A percentile compares a stretch with the other conserved stretches of the same genome.
Conservation (phyloP, 2,888 invertebrate species). For the Chloroclystis v-ata region DNA sequence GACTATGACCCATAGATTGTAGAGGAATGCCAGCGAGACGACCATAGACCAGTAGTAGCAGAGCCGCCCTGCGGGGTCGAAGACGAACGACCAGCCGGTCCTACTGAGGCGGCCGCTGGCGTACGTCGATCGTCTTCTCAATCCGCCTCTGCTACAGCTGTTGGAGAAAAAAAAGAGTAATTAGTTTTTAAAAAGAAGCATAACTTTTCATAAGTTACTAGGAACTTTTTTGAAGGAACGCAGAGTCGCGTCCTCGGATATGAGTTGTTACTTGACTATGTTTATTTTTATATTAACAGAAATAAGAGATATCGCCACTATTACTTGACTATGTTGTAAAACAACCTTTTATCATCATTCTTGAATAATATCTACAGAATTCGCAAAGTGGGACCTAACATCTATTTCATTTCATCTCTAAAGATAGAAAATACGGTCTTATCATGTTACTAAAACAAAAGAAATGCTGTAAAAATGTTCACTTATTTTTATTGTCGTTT, state of each 20-base stretch:
- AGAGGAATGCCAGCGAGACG: constrained; percentile 95
- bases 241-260: no score
- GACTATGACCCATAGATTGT: constrained; percentile 98
- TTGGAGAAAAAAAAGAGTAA: constrained; percentile 35
- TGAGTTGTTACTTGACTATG: no score
- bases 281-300: no score
- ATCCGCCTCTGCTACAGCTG: constrained; percentile 65
- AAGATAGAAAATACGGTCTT: constrained; percentile 6
- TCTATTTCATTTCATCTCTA: neutral
- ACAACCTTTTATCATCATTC: no score
- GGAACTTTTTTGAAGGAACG: no score
- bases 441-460: constrained; percentile 10
- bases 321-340: no score
- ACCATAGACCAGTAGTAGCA: constrained; percentile 99
- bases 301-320: no score
- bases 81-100: constrained; percentile 94
- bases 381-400: no score
- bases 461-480: neutral
- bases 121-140: constrained; percentile 80
- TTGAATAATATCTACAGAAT: no score
- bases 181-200: no score
- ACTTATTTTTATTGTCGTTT: no score
- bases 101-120: constrained; percentile 78
- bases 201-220: no score
- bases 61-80: constrained; percentile 97